Percentiles rank a stretch among this genome's conserved stretches.
These are phyloP conservation scores for Neosilurus mollespiculum DNA, from an alignment of 2,797 vertebrate species.

Conservation along the genomic window DNA sequence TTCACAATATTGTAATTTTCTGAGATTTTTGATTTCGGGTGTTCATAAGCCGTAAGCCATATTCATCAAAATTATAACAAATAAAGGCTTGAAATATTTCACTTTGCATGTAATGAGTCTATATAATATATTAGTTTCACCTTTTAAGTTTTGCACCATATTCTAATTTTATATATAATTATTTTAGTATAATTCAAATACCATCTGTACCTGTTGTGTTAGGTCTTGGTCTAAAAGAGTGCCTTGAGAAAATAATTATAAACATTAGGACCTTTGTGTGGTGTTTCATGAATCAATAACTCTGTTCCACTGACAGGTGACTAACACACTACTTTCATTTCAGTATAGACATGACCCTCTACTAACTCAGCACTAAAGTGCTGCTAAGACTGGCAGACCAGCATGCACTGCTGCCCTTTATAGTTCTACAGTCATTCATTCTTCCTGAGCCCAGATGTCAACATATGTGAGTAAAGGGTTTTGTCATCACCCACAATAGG, in stretches of 20 bases:
- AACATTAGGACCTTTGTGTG: background rate
- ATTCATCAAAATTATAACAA: too few species aligned
- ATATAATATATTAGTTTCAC: too few species aligned
- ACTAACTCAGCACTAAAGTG: conserved; percentile 51
- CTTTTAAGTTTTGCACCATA: too few species aligned
- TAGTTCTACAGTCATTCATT: conserved; percentile 29
- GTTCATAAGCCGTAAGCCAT: too few species aligned
- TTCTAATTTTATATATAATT: too few species aligned
- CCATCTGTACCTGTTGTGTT: background rate
- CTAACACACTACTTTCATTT: conserved; percentile 23
- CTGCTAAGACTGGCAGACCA: conserved; percentile 5
- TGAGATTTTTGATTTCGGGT: too few species aligned
- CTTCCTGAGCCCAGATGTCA: conserved; percentile 27
- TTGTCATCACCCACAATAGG: conserved; percentile 3
- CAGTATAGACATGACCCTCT: conserved; percentile 42
- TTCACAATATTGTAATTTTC: too few species aligned
- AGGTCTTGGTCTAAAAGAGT: background rate
- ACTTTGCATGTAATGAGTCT: too few species aligned
- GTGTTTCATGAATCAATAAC: background rate
- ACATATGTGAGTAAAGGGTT: background rate
- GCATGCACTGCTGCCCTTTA: conserved; percentile 32
- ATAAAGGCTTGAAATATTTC: too few species aligned
- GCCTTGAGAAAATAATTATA: background rate
- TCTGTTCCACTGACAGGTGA: conserved; percentile 29
- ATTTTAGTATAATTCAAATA: too few species aligned